Conservation (phyloP, 2,888 invertebrate species). For the Elegia similella region DNA sequence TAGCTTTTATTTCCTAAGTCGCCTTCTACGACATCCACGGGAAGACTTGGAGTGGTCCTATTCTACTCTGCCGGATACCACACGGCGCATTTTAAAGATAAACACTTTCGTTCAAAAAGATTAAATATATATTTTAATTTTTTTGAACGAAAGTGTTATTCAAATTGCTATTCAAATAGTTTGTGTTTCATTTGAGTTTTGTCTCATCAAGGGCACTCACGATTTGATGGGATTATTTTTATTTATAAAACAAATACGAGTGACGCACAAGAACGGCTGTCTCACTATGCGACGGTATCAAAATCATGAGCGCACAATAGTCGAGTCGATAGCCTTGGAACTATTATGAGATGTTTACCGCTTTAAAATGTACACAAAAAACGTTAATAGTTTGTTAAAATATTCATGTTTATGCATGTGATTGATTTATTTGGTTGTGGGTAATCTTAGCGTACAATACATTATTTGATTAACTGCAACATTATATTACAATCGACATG, state of each 20-base stretch:
- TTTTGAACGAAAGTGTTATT: too few species aligned
- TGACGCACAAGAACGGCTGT: constrained; percentile 30
- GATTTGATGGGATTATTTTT: neutral
- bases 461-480: too few species aligned
- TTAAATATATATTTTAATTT: too few species aligned
- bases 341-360: constrained; percentile 33
- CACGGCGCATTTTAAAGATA: too few species aligned
- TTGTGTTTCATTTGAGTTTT: neutral
- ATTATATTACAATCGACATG: too few species aligned
- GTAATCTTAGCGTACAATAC: neutral
- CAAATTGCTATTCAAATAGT: neutral
- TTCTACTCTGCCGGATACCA: too few species aligned
- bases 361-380: constrained; percentile 21
- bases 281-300: constrained; percentile 22
- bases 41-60: too few species aligned
- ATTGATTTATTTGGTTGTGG: neutral
- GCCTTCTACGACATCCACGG: too few species aligned
- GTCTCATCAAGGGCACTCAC: neutral
- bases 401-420: constrained; percentile 1
- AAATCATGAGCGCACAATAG: constrained; percentile 23
- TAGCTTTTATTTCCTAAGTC: too few species aligned
- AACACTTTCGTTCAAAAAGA: too few species aligned
- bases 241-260: constrained; percentile 25
- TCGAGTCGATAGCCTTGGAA: constrained; percentile 30
- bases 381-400: constrained; percentile 5